A percentile compares a stretch with the other conserved stretches of the same genome.
Evolutionary conservation across 2,888 invertebrate genomes (phyloP).

Genomic region (Rhamnusium bicolor): DNA sequence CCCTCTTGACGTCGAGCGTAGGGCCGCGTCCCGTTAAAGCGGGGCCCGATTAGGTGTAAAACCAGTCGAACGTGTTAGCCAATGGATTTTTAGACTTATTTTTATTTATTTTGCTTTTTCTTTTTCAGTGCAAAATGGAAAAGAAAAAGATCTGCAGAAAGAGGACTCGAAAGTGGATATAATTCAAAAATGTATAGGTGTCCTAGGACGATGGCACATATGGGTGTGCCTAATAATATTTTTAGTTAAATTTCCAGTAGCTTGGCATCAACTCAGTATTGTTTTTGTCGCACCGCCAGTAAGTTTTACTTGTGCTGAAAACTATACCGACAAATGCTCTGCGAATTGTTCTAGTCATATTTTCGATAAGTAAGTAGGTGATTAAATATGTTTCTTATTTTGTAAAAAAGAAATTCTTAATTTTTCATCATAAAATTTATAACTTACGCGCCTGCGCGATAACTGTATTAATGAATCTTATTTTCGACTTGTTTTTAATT

Average conservation of each 20-base stretch:
- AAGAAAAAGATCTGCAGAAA: constrained; percentile 30
- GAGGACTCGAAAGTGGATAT: constrained; percentile 72
- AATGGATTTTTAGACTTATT: no score
- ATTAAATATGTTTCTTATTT: background rate
- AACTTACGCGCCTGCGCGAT: no score
- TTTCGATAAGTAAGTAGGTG: constrained; percentile 75
- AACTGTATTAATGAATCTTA: no score
- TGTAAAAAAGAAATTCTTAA: no score
- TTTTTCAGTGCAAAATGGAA: constrained; percentile 49
- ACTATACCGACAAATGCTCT: constrained; percentile 73
- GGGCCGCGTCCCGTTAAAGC: no score
- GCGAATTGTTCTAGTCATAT: constrained; percentile 74
- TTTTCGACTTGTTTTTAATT: no score
- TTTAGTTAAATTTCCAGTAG: constrained; percentile 83
- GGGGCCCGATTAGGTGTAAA: no score
- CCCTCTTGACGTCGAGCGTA: no score
- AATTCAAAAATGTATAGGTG: constrained; percentile 80
- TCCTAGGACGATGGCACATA: constrained; percentile 84
- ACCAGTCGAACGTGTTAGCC: no score
- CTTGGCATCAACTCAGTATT: constrained; percentile 86
- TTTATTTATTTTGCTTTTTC: background rate
- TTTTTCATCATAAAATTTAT: no score
- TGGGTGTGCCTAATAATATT: constrained; percentile 77
- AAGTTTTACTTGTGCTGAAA: constrained; percentile 70
- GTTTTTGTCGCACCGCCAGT: constrained; percentile 83